Evolutionary conservation across 2,797 vertebrate species (phyloP).

Genomic region (Macropus fuliginosus): DNA sequence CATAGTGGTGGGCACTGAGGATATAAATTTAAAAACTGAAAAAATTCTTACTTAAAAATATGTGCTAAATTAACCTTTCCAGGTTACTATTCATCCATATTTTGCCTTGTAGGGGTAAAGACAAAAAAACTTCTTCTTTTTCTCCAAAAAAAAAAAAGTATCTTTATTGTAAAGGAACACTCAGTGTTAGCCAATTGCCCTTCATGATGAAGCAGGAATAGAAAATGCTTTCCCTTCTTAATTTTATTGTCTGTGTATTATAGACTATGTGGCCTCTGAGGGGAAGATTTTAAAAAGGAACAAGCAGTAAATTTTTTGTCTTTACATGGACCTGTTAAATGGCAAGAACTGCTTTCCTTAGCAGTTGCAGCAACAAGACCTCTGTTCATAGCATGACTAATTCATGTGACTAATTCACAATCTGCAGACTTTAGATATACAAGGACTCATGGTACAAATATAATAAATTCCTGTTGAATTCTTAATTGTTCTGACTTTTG

Average conservation of each 20-base stretch:
- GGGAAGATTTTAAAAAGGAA: constrained; percentile 4
- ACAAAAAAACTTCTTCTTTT: constrained; percentile 15
- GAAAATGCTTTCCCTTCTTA: constrained; percentile 34
- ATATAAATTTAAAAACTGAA: neutral
- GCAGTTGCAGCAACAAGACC: neutral
- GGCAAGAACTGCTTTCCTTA: constrained; percentile 16
- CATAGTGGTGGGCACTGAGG: neutral
- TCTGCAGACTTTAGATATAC: neutral
- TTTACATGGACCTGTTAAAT: neutral
- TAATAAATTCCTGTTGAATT: constrained; percentile 37
- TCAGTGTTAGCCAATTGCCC: neutral
- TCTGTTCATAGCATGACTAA: constrained; percentile 43
- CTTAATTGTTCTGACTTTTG: constrained; percentile 24
- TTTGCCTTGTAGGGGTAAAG: constrained; percentile 29
- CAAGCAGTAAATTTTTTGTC: constrained; percentile 11
- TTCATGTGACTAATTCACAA: constrained; percentile 48
- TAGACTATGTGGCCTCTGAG: constrained; percentile 28
- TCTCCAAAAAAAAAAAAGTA: neutral
- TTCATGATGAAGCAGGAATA: constrained; percentile 23
- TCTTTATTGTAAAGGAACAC: neutral
- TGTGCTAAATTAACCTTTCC: neutral
- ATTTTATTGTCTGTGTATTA: constrained; percentile 21
- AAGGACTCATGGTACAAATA: constrained; percentile 21
- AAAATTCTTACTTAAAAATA: constrained; percentile 9
- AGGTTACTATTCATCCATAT: constrained; percentile 11